Conservation (phyloP, 2,113 vertebrate genomes). For the Gnathonemus echidnorhynchus region DNA sequence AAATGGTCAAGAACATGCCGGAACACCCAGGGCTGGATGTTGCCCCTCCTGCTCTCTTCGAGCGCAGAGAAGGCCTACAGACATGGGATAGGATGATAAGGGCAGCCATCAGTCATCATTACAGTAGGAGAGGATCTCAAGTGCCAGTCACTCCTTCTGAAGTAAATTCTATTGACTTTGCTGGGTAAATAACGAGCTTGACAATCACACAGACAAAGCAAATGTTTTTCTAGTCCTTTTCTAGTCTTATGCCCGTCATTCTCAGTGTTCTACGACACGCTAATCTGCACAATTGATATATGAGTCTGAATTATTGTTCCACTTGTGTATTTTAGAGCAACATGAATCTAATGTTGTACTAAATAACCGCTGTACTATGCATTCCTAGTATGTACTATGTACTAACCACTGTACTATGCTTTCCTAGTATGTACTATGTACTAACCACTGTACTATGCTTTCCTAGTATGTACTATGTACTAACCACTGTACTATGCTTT, state of each 20-base stretch:
- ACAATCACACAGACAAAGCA: not conserved
- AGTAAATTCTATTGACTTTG: not conserved
- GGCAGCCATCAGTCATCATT: not conserved
- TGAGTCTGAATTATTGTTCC: not conserved
- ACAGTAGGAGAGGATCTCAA: not conserved
- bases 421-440: not conserved
- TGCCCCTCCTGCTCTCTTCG: slow-evolving; percentile 49
- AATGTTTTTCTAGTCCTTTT: not conserved
- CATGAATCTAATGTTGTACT: not conserved
- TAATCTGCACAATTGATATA: not conserved
- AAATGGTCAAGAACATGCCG: slow-evolving; percentile 55
- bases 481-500: not conserved
- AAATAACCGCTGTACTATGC: not conserved
- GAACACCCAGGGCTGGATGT: slow-evolving; percentile 53
- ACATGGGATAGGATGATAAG: not conserved
- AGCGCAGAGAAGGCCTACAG: slow-evolving; percentile 56
- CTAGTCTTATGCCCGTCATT: not conserved
- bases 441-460: too few species aligned
- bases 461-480: not conserved
- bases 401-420: not conserved
- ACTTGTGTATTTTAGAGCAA: not conserved
- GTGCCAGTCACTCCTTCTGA: not conserved
- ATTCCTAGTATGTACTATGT: not conserved
- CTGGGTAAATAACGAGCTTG: not conserved
- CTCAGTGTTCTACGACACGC: not conserved